Percentiles rank a stretch among this genome's conserved stretches.
phyloP scores from a whole-genome alignment of 2,113 vertebrate genomes.

The Motacilla tschutschensis region DNA sequence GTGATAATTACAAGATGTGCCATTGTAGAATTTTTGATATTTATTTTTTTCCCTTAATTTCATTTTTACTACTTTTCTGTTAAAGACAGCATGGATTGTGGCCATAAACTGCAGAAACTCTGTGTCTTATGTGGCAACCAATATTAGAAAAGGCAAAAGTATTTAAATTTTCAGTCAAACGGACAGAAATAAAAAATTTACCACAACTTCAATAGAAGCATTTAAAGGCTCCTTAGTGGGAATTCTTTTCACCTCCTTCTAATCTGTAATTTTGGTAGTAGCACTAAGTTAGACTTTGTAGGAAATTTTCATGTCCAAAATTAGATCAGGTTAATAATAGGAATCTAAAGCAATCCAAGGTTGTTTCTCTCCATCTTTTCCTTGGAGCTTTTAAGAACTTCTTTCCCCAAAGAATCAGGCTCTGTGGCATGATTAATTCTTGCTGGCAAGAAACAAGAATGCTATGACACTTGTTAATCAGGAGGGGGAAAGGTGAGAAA shows the following conservation, averaged over 20 bases:
- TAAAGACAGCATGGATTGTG: constrained; percentile 52
- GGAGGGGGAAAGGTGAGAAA: constrained; percentile 14
- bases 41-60: constrained; percentile 66
- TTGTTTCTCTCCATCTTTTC: not conserved
- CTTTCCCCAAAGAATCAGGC: not conserved
- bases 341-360: not conserved
- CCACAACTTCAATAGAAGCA: constrained; percentile 19
- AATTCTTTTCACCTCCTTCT: constrained; percentile 12
- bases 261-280: constrained; percentile 35
- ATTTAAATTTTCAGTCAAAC: constrained; percentile 66
- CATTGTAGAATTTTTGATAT: constrained; percentile 35
- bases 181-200: constrained; percentile 48
- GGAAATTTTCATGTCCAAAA: constrained; percentile 44
- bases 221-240: constrained; percentile 30
- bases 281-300: constrained; percentile 30
- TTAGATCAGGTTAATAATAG: constrained; percentile 37
- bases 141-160: constrained; percentile 51
- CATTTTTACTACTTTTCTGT: constrained; percentile 65
- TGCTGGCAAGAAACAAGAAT: constrained; percentile 44
- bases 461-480: constrained; percentile 15
- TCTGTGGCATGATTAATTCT: not conserved
- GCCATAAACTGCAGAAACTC: constrained; percentile 53
- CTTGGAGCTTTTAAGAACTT: not conserved
- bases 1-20: constrained; percentile 62
- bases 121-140: constrained; percentile 3